Conservation (phyloP, 1,140 invertebrate species). For the Halictus rubicundus region DNA sequence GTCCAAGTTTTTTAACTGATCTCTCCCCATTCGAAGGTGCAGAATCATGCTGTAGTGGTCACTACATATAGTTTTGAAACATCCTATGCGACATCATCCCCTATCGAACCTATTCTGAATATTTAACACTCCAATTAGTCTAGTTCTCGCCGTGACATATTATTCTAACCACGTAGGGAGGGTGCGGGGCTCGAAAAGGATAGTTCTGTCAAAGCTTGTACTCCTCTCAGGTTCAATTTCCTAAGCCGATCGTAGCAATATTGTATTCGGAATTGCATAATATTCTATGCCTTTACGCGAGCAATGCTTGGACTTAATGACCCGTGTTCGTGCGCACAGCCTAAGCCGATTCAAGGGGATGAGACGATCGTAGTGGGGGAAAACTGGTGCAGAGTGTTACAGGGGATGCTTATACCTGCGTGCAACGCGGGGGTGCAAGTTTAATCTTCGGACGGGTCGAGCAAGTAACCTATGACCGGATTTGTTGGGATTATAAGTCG, state of each 20-base stretch:
- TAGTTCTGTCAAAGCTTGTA: background rate
- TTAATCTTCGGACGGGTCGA: slow-evolving; percentile 69
- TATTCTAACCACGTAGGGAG: slow-evolving; percentile 17
- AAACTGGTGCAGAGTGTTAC: background rate
- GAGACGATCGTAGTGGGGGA: background rate
- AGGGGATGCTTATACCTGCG: slow-evolving; percentile 31
- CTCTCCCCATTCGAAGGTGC: too few species aligned
- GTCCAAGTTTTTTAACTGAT: too few species aligned
- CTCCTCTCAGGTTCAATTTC: slow-evolving; percentile 16
- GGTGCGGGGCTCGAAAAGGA: background rate
- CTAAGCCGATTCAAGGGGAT: slow-evolving; percentile 65
- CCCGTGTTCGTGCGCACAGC: slow-evolving; percentile 58
- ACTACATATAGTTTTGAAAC: too few species aligned
- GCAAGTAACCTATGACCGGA: slow-evolving; percentile 72
- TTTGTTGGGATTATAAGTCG: slow-evolving; percentile 73
- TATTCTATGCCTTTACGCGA: slow-evolving; percentile 34
- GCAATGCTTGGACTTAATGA: slow-evolving; percentile 59
- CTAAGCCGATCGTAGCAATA: slow-evolving; percentile 31
- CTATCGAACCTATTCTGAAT: background rate
- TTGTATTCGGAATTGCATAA: slow-evolving; percentile 19
- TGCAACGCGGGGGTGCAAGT: slow-evolving; percentile 54
- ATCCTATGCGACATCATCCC: too few species aligned
- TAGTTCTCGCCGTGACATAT: background rate
- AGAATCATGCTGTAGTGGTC: too few species aligned
- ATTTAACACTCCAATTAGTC: background rate